phyloP scores from a whole-genome alignment of 2,797 vertebrate species.

The Loriculus beryllinus region DNA sequence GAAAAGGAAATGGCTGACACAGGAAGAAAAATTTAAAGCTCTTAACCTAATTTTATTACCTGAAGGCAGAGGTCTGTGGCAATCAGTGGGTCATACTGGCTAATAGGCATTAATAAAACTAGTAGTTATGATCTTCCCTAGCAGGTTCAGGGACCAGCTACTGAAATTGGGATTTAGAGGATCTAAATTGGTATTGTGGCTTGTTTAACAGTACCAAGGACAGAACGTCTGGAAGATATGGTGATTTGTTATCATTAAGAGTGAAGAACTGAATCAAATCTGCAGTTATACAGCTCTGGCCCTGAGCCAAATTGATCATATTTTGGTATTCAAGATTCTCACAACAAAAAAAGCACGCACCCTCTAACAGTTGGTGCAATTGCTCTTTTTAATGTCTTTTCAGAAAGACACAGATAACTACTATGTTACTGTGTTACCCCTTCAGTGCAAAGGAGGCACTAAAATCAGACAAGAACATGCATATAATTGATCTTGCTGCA shows the following conservation, averaged over 20 bases:
- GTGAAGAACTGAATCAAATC: neutral
- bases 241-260: accelerated
- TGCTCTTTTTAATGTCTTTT: neutral
- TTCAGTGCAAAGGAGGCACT: neutral
- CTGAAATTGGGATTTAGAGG: neutral
- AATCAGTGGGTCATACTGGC: neutral
- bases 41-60: neutral
- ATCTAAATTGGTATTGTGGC: neutral
- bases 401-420: neutral
- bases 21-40: neutral
- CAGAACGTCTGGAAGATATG: neutral
- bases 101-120: neutral
- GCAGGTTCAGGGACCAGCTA: neutral
- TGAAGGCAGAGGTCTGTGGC: neutral
- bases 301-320: neutral
- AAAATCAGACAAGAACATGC: neutral
- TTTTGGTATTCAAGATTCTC: neutral
- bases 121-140: neutral
- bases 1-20: neutral
- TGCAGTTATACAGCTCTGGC: neutral
- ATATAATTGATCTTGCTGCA: neutral
- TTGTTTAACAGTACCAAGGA: neutral
- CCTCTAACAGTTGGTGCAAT: neutral
- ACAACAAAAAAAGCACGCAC: accelerated
- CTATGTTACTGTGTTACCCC: accelerated